Conservation (phyloP, 2,113 vertebrate species). For the Gavialis gangeticus region DNA sequence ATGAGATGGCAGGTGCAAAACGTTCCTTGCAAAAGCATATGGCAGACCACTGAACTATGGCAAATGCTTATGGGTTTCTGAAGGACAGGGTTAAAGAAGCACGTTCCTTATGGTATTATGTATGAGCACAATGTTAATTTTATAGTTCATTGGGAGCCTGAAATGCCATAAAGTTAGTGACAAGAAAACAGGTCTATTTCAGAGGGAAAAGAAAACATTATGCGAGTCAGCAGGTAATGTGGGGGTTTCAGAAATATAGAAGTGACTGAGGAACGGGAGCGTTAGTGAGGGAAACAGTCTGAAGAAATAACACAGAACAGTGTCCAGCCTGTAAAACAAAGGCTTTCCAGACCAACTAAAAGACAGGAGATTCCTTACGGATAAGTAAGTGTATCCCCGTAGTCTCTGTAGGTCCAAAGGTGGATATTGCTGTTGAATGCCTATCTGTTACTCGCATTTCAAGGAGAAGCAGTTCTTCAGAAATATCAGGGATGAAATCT, state of each 20-base stretch:
- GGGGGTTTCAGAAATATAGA: not conserved
- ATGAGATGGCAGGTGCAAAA: constrained; percentile 47
- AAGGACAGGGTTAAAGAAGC: constrained; percentile 39
- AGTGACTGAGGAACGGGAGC: not conserved
- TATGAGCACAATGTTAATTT: not conserved
- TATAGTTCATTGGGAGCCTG: not conserved
- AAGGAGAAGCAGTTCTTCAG: not conserved
- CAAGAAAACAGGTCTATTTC: constrained; percentile 43
- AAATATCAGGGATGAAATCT: constrained; percentile 26
- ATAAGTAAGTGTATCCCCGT: constrained; percentile 5
- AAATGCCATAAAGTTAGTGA: constrained; percentile 40
- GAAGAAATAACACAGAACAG: not conserved
- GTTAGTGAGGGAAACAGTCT: not conserved
- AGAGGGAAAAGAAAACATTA: not conserved
- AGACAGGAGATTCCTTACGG: constrained; percentile 18
- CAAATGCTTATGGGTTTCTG: not conserved
- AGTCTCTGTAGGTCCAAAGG: not conserved
- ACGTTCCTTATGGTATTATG: not conserved
- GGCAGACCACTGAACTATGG: constrained; percentile 6
- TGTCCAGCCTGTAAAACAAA: not conserved
- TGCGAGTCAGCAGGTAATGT: not conserved
- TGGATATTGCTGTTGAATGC: not conserved
- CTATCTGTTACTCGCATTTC: constrained; percentile 10
- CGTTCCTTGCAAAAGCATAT: constrained; percentile 29
- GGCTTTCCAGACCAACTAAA: constrained; percentile 12